A percentile compares a stretch with the other conserved stretches of the same genome.
phyloP scores from a whole-genome alignment of 2,888 invertebrate species.

The Dasysyrphus tricinctus region DNA sequence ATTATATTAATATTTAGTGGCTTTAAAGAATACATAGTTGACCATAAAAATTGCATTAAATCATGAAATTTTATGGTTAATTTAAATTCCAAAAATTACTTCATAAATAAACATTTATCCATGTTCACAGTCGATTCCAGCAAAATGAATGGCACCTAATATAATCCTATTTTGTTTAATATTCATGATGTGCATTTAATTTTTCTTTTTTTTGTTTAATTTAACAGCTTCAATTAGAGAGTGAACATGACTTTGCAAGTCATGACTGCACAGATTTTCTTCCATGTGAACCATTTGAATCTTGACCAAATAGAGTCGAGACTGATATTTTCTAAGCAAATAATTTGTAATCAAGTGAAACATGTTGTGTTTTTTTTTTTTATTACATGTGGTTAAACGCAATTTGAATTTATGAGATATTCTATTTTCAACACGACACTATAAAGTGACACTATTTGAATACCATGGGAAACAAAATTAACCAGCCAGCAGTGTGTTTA shows the following conservation, averaged over 20 bases:
- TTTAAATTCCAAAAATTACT: slow-evolving; percentile 58
- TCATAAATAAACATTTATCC: slow-evolving; percentile 50
- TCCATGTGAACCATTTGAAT: background rate
- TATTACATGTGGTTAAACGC: slow-evolving; percentile 27
- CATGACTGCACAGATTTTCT: slow-evolving; percentile 8
- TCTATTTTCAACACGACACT: slow-evolving; percentile 4
- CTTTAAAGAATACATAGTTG: background rate
- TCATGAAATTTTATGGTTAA: slow-evolving; percentile 31
- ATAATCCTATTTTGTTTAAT: slow-evolving; percentile 33
- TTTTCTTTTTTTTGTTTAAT: slow-evolving; percentile 34
- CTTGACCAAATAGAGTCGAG: background rate
- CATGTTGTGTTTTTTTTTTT: slow-evolving; percentile 25
- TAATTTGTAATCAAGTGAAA: slow-evolving; percentile 62
- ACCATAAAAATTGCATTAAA: slow-evolving; percentile 55
- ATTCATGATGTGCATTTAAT: slow-evolving; percentile 57
- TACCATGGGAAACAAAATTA: slow-evolving; percentile 1
- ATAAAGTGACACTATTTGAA: background rate
- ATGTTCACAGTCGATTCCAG: background rate
- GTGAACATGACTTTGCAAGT: background rate
- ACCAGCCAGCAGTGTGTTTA: background rate
- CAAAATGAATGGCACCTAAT: background rate
- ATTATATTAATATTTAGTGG: slow-evolving; percentile 6
- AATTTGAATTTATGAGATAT: slow-evolving; percentile 52
- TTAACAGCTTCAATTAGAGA: slow-evolving; percentile 37
- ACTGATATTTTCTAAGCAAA: slow-evolving; percentile 13